A percentile compares a stretch with the other conserved stretches of the same genome.
Conservation (phyloP, 2,888 invertebrate species). For the Ceriagrion tenellum region DNA sequence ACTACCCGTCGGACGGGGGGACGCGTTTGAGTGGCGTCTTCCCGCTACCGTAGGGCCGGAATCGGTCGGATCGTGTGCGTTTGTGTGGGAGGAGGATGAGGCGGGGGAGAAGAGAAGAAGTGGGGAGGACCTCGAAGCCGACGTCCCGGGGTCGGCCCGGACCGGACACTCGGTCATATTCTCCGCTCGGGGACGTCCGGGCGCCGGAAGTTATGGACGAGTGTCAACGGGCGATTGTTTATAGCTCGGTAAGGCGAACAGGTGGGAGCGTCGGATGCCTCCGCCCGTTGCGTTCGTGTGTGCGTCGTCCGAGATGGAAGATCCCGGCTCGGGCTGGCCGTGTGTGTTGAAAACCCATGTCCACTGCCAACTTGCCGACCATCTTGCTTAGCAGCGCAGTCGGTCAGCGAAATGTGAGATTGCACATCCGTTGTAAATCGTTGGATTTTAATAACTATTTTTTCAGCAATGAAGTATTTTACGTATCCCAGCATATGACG, state of each 20-base stretch:
- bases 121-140: not conserved
- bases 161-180: not conserved
- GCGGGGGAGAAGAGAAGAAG: not conserved
- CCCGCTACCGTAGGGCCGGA: not conserved
- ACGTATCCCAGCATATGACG: too few relatives aligned
- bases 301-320: not conserved
- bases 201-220: not conserved
- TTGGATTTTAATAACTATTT: too few relatives aligned
- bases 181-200: not conserved
- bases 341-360: too few relatives aligned
- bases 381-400: too few relatives aligned
- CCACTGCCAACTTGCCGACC: too few relatives aligned
- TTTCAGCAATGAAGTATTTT: too few relatives aligned
- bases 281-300: not conserved
- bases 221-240: constrained; percentile 14
- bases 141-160: not conserved
- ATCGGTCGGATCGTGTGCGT: not conserved
- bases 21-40: not conserved
- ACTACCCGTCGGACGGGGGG: too few relatives aligned
- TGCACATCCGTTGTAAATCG: too few relatives aligned
- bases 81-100: not conserved
- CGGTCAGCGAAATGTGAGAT: too few relatives aligned
- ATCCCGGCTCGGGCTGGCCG: not conserved
- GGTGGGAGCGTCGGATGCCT: not conserved
- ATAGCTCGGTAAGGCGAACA: not conserved